Evolutionary conservation across 2,888 invertebrate species (phyloP), one percentile per base, ranked within the genome.

Genomic region (Leptinotarsa peninsularis): DNA sequence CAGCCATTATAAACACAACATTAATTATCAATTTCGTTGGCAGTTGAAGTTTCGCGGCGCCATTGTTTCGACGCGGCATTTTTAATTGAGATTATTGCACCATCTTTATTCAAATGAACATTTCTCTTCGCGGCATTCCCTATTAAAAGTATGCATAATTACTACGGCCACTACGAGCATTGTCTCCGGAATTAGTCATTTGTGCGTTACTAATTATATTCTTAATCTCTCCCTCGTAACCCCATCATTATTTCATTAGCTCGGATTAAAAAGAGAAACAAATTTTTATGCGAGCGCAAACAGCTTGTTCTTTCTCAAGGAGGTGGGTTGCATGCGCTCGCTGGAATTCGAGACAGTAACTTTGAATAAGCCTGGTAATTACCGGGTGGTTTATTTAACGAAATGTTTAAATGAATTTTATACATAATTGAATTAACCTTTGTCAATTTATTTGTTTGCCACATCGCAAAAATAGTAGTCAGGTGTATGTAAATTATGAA

Each of bases 61-160:
- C 86, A 87, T 88, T 87, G 87, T 87, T 86, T 85, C 85, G 84
- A 82, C 85, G 85, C 84, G 86, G 86, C 87, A 88, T 88, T 88
- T 88, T 88, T 88, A 88, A 88, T 88, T 88, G 88, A 86, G 86
- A 88, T 88, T 88, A 88, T 88, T 88, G 88, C 87, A 86, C 87
- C 87, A 86, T 87, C 87, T 87, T 87, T 86, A 87, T 88, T 87
- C 87, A 86, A 88, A 88, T 86, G 86, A 87, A 86, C 85, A 82
- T 85, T 85, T 84, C 85, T 85, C 84, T 84, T 83, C 70, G 75
- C 75, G 74, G 84, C 84, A 82, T 81, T 81, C 83, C 84, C 86
- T 87, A 87, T 87, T 88, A 88, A 87, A 88, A 87, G 87, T 88
- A 84, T 86, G 88, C 88, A 88, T 88, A 88, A 88, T 88, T 88